Evolutionary conservation across 2,113 vertebrate species (phyloP).

Genomic region (Caranx ignobilis): DNA sequence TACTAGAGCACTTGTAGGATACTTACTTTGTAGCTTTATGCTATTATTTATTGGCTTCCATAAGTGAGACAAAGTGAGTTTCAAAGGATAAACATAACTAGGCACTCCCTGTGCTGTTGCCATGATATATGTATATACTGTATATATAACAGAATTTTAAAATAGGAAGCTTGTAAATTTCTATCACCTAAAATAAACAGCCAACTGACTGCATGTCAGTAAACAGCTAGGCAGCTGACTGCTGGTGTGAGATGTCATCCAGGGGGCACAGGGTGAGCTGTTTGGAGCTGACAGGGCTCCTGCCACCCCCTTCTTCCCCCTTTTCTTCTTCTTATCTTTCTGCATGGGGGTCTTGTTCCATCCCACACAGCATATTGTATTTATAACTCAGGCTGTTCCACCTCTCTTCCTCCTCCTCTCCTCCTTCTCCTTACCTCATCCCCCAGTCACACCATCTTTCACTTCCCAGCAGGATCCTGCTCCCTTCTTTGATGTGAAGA

Average conservation of each 20-base stretch:
- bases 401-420: conserved; percentile 5
- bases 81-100: conserved; percentile 11
- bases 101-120: neutral
- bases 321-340: conserved; percentile 68
- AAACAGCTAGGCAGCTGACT: conserved; percentile 48
- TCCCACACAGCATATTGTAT: conserved; percentile 85
- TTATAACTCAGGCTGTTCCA: conserved; percentile 77
- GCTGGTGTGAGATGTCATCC: conserved; percentile 62
- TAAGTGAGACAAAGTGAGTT: neutral
- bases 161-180: conserved; percentile 21
- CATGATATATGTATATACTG: no score
- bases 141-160: neutral
- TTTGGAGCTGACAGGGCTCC: conserved; percentile 31
- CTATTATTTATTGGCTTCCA: neutral
- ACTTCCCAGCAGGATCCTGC: conserved; percentile 21
- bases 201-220: conserved; percentile 20
- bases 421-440: conserved; percentile 38
- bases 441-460: conserved; percentile 36
- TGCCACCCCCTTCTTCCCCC: conserved; percentile 31
- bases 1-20: neutral
- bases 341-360: conserved; percentile 79
- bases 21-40: neutral
- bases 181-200: conserved; percentile 23
- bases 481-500: conserved; percentile 29
- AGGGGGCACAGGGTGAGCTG: conserved; percentile 51